phyloP scores from a whole-genome alignment of 2,888 invertebrate genomes.

The Leucoptera coffeella region DNA sequence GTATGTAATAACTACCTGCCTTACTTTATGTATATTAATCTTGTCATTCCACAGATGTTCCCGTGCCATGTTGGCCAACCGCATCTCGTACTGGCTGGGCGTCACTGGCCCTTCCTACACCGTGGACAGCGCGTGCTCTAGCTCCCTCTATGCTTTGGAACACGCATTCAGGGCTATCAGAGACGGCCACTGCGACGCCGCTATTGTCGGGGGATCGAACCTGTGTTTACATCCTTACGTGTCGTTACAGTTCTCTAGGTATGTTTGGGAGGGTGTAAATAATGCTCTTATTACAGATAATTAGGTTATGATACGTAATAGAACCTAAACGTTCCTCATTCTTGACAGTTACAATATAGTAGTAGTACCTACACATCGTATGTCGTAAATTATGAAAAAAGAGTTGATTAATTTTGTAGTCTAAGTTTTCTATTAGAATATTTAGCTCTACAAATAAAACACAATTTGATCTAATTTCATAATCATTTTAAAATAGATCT shows the following conservation, averaged over 20 bases:
- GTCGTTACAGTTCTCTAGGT: conserved; percentile 80
- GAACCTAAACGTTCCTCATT: no score
- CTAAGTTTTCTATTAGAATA: no score
- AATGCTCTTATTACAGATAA: no score
- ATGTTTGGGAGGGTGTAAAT: conserved; percentile 10
- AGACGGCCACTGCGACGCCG: conserved; percentile 78
- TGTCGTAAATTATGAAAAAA: no score
- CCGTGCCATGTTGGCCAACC: conserved; percentile 86
- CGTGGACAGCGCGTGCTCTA: conserved; percentile 93
- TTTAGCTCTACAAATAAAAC: no score
- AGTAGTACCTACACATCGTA: no score
- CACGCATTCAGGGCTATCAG: conserved; percentile 72
- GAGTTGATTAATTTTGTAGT: no score
- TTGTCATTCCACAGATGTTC: conserved; percentile 58
- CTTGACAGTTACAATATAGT: no score
- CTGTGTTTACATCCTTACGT: conserved; percentile 83
- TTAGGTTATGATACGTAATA: no score
- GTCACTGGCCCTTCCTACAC: conserved; percentile 84
- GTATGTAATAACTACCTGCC: no score
- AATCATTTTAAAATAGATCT: no score
- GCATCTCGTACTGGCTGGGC: conserved; percentile 84
- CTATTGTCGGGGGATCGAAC: conserved; percentile 84
- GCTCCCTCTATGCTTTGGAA: conserved; percentile 82
- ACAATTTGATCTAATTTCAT: no score
- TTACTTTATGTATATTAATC: conserved; percentile 3